phyloP scores from a whole-genome alignment of 2,888 invertebrate species.

The Troides helena region DNA sequence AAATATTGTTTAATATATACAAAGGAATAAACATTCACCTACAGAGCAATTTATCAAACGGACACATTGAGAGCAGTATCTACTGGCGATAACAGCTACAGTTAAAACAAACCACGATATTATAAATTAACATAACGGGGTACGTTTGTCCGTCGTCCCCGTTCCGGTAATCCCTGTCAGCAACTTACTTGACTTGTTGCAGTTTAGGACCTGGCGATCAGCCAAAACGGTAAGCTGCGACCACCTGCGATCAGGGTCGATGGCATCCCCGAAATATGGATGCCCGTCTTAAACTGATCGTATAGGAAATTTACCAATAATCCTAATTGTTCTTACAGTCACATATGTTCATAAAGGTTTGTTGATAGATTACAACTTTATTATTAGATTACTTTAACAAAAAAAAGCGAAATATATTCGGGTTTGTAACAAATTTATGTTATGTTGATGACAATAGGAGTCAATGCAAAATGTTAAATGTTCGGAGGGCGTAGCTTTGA shows the following conservation, averaged over 20 bases:
- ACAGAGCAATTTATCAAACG: neutral
- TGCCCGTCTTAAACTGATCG: neutral
- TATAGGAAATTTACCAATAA: neutral
- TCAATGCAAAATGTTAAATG: too few species aligned
- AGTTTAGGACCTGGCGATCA: constrained; percentile 34
- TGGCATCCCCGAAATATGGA: constrained; percentile 10
- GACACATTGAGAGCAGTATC: constrained; percentile 5
- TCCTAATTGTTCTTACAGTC: neutral
- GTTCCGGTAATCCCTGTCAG: constrained; percentile 22
- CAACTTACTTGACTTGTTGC: constrained; percentile 30
- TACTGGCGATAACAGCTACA: neutral
- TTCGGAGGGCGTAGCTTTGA: too few species aligned
- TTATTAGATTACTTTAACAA: too few species aligned
- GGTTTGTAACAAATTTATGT: too few species aligned
- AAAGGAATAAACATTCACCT: neutral
- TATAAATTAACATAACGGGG: constrained; percentile 16
- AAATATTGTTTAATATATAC: neutral
- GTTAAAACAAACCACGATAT: constrained; percentile 9
- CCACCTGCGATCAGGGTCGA: constrained; percentile 34
- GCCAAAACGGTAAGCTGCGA: constrained; percentile 31
- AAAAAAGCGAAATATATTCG: too few species aligned
- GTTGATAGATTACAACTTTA: too few species aligned
- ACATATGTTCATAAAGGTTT: neutral
- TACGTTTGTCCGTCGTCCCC: constrained; percentile 8
- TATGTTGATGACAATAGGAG: too few species aligned